Evolutionary conservation across 2,888 invertebrate genomes (phyloP).

Genomic region (Copidosoma aretas): DNA sequence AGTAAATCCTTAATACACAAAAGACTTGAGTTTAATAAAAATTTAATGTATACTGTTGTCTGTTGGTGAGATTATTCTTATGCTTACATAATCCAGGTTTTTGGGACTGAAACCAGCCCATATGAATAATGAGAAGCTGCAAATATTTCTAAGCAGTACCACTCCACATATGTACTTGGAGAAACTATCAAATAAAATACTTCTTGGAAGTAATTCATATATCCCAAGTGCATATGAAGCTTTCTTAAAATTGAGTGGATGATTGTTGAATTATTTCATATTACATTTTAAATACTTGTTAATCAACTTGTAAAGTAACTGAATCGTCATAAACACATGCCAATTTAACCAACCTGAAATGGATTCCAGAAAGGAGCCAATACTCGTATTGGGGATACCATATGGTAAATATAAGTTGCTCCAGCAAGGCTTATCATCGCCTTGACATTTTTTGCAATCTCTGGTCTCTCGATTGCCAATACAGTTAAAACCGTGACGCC

Average conservation of each 20-base stretch:
- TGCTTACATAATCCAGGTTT: constrained; percentile 71
- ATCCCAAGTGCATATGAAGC: constrained; percentile 64
- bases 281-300: too few relatives aligned
- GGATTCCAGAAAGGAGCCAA: constrained; percentile 69
- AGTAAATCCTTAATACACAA: constrained; percentile 71
- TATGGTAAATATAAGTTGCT: constrained; percentile 72
- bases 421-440: constrained; percentile 74
- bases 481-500: constrained; percentile 79
- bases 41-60: too few relatives aligned
- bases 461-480: constrained; percentile 72
- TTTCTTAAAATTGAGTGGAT: too few relatives aligned
- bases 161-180: constrained; percentile 70
- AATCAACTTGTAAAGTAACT: too few relatives aligned
- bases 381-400: constrained; percentile 72
- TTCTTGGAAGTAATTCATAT: constrained; percentile 77
- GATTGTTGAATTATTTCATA: too few relatives aligned
- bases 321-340: too few relatives aligned
- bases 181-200: constrained; percentile 68
- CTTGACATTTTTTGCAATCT: constrained; percentile 71
- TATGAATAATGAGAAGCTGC: constrained; percentile 77
- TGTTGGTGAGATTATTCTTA: too few relatives aligned
- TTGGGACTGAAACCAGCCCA: constrained; percentile 74
- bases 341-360: too few relatives aligned
- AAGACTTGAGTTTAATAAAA: too few relatives aligned
- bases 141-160: constrained; percentile 68